Evolutionary conservation across 1,140 invertebrate species (phyloP).

Genomic region (Dreissena rostriformis): DNA sequence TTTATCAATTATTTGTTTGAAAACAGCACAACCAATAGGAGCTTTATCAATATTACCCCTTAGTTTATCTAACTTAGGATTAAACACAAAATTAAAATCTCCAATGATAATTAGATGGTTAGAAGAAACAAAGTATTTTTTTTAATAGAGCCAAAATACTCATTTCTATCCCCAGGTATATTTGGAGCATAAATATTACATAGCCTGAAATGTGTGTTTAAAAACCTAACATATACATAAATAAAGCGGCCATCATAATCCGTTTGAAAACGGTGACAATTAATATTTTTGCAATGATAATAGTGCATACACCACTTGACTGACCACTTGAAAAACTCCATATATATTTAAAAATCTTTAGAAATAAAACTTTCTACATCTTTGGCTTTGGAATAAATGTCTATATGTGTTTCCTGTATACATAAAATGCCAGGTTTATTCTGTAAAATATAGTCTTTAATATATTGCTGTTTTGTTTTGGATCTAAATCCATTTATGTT

Average conservation of each 20-base stretch:
- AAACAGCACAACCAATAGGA: slow-evolving; percentile 26
- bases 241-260: slow-evolving; percentile 60
- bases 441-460: slow-evolving; percentile 10
- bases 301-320: slow-evolving; percentile 24
- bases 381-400: slow-evolving; percentile 16
- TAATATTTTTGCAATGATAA: slow-evolving; percentile 23
- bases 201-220: slow-evolving; percentile 26
- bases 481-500: slow-evolving; percentile 35
- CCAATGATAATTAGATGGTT: slow-evolving; percentile 51
- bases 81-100: slow-evolving; percentile 63
- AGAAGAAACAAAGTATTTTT: slow-evolving; percentile 39
- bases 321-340: slow-evolving; percentile 1
- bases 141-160: slow-evolving; percentile 56
- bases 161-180: slow-evolving; percentile 30
- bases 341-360: background rate
- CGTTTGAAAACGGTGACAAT: slow-evolving; percentile 36
- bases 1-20: slow-evolving; percentile 41
- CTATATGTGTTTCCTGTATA: slow-evolving; percentile 22
- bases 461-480: background rate
- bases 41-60: slow-evolving; percentile 53
- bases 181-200: slow-evolving; percentile 59
- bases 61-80: slow-evolving; percentile 56
- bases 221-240: slow-evolving; percentile 47
- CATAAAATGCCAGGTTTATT: slow-evolving; percentile 29
- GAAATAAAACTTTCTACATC: slow-evolving; percentile 5